Percentiles rank a stretch among this genome's conserved stretches.
These are phyloP conservation scores for Tipula helvola DNA, from an alignment of 2,888 invertebrate genomes.

Conservation along the genomic window DNA sequence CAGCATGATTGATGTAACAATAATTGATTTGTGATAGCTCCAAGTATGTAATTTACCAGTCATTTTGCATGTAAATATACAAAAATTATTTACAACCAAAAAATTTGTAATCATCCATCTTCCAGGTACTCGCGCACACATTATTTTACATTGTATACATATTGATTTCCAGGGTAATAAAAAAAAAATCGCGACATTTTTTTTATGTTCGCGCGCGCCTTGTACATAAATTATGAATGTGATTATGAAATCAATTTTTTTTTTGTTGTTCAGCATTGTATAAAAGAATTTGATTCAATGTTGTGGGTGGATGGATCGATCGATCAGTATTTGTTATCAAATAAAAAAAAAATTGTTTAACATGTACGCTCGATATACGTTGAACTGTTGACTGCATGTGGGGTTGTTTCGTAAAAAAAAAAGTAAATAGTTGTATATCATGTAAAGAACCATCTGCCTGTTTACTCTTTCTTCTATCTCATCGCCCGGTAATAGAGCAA, in stretches of 20 bases:
- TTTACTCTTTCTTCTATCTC: not conserved
- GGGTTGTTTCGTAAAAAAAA: not conserved
- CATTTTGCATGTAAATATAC: not conserved
- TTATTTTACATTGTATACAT: not conserved
- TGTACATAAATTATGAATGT: not conserved
- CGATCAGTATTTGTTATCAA: not conserved
- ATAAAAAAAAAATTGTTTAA: not conserved
- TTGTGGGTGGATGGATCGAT: not conserved
- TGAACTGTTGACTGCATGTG: not conserved
- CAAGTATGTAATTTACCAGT: not conserved
- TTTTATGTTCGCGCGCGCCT: not conserved
- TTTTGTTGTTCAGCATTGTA: not conserved
- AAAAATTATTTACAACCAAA: not conserved
- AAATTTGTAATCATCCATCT: not conserved
- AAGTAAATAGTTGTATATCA: not conserved
- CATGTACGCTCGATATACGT: not conserved
- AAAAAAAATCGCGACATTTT: not conserved
- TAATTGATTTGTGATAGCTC: not conserved
- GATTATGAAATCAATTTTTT: not conserved
- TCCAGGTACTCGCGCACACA: not conserved
- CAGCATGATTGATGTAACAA: not conserved
- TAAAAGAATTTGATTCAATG: not conserved
- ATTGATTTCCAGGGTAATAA: not conserved
- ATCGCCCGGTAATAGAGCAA: not conserved
- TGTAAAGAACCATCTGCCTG: not conserved